Conservation (phyloP, 1,140 invertebrate genomes). For the Zaprionus africanus region DNA sequence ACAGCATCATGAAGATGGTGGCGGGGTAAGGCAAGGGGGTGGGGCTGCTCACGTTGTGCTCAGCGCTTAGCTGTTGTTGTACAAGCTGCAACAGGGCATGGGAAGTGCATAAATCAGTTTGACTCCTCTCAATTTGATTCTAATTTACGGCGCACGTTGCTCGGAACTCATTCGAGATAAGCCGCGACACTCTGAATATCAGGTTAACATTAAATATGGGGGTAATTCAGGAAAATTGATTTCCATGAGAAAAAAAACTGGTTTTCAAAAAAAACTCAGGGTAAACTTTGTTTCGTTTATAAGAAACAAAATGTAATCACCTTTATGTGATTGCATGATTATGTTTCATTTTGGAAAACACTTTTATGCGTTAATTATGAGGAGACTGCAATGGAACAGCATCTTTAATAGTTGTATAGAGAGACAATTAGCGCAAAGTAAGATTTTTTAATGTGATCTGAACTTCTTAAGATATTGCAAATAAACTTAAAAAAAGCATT, state of each 20-base stretch:
- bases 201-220: constrained; percentile 62
- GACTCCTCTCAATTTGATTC: constrained; percentile 75
- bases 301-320: neutral
- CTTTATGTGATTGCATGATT: neutral
- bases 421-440: too few species aligned
- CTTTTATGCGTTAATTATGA: too few species aligned
- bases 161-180: constrained; percentile 52
- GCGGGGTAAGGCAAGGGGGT: neutral
- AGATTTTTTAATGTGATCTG: too few species aligned
- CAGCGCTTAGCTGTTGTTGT: constrained; percentile 44
- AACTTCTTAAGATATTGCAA: too few species aligned
- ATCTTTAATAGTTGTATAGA: too few species aligned
- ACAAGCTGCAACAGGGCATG: constrained; percentile 44
- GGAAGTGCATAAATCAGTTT: constrained; percentile 74
- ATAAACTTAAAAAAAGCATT: too few species aligned
- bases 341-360: too few species aligned
- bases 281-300: neutral
- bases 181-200: constrained; percentile 58
- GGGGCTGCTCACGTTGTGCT: constrained; percentile 12
- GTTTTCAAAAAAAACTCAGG: neutral
- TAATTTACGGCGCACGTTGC: constrained; percentile 67
- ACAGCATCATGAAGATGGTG: neutral
- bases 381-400: too few species aligned
- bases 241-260: constrained; percentile 61
- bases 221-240: constrained; percentile 52